Conservation (phyloP, 2,797 vertebrate genomes). For the Anolis apletophallus region DNA sequence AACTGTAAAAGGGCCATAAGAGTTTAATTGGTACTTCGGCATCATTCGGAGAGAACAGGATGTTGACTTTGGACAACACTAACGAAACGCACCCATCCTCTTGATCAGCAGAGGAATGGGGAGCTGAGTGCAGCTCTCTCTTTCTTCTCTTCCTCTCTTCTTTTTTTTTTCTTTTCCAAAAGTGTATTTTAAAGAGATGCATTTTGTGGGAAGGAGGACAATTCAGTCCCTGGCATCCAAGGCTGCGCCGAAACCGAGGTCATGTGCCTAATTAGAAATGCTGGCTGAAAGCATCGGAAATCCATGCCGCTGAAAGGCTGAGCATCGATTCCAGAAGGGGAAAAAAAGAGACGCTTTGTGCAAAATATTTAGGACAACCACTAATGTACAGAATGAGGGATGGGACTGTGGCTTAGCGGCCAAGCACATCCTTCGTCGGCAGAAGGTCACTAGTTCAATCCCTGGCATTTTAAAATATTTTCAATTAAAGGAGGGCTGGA, state of each 20-base stretch:
- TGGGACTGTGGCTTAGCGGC: constrained; percentile 11
- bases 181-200: background rate
- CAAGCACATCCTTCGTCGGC: background rate
- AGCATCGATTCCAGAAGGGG: constrained; percentile 50
- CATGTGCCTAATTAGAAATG: constrained; percentile 52
- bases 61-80: background rate
- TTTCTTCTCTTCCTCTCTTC: no score
- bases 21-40: no score
- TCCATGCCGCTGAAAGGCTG: constrained; percentile 52
- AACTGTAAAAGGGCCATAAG: no score
- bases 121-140: constrained; percentile 44
- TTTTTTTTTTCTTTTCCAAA: background rate
- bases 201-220: constrained; percentile 33
- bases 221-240: constrained; percentile 47
- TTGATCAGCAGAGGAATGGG: constrained; percentile 31
- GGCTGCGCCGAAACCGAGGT: constrained; percentile 37
- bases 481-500: background rate
- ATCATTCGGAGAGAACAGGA: no score
- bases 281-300: constrained; percentile 61
- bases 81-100: constrained; percentile 27
- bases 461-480: background rate
- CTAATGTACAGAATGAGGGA: background rate
- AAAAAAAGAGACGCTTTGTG: constrained; percentile 32
- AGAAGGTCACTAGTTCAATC: background rate
- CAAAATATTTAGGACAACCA: constrained; percentile 33